Percentiles rank a stretch among this genome's conserved stretches.
These are phyloP conservation scores for Drosophila bipectinata DNA, from an alignment of 1,140 invertebrate species.

Conservation along the genomic window DNA sequence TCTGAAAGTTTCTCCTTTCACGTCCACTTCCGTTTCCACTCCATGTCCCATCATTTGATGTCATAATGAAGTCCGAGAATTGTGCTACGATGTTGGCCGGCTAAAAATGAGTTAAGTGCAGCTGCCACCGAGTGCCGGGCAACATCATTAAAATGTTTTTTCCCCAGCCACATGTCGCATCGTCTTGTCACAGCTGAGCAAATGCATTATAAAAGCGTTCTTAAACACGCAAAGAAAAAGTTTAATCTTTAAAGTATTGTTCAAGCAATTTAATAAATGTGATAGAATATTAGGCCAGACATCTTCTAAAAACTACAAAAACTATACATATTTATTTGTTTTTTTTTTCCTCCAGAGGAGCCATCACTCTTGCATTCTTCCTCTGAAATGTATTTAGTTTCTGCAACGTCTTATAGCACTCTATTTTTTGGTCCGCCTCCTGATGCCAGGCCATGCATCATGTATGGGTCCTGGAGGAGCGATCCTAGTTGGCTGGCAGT, in stretches of 20 bases:
- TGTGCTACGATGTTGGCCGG: slow-evolving; percentile 12
- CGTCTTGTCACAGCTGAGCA: slow-evolving; percentile 13
- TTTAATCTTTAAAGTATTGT: background rate
- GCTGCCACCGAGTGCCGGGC: slow-evolving; percentile 56
- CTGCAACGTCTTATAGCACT: slow-evolving; percentile 51
- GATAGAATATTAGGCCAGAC: background rate
- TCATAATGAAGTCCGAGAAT: slow-evolving; percentile 49
- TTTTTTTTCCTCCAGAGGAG: background rate
- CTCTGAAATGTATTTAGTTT: slow-evolving; percentile 53
- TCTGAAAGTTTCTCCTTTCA: slow-evolving; percentile 37
- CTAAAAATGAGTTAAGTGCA: slow-evolving; percentile 54
- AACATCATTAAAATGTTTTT: slow-evolving; percentile 79
- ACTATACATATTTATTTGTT: background rate
- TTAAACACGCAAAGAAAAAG: background rate
- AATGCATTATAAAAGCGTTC: slow-evolving; percentile 4
- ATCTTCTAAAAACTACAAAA: background rate
- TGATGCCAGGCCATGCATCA: slow-evolving; percentile 6
- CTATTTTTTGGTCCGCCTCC: background rate
- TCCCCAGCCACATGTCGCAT: slow-evolving; percentile 65
- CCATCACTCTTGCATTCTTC: background rate
- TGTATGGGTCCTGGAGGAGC: background rate
- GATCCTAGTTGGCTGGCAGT: background rate
- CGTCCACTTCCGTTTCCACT: slow-evolving; percentile 27
- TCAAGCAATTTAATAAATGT: background rate
- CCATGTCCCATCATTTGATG: slow-evolving; percentile 26